Evolutionary conservation across 2,888 invertebrate genomes (phyloP).

Genomic region (Xylota segnis): DNA sequence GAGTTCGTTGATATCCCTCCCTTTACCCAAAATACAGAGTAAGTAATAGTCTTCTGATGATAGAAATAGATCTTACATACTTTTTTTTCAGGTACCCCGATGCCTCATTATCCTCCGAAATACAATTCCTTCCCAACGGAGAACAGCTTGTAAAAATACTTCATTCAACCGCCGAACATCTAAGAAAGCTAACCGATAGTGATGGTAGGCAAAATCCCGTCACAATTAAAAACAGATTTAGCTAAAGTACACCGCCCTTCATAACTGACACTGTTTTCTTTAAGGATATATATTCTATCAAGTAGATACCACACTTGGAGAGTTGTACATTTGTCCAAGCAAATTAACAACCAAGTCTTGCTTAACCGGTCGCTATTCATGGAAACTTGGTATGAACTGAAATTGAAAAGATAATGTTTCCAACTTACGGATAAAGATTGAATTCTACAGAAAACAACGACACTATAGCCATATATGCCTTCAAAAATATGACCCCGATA

Average conservation of each 20-base stretch:
- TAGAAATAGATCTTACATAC: background rate
- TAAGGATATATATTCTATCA: conserved; percentile 35
- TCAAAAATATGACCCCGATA: conserved; percentile 86
- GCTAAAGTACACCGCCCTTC: background rate
- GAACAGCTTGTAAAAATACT: background rate
- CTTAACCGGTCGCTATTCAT: conserved; percentile 3
- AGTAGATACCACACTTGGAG: background rate
- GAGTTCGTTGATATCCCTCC: conserved; percentile 11
- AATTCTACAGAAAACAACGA: conserved; percentile 80
- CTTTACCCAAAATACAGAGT: background rate
- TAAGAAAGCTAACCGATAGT: conserved; percentile 23
- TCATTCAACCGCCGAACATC: conserved; percentile 25
- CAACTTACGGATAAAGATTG: background rate
- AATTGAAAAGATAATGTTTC: background rate
- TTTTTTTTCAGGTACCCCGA: conserved; percentile 2
- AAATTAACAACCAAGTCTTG: background rate
- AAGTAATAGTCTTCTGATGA: background rate
- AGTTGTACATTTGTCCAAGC: conserved; percentile 24
- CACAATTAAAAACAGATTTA: background rate
- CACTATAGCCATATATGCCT: conserved; percentile 87
- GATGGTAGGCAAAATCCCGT: conserved; percentile 19
- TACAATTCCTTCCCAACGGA: conserved; percentile 22
- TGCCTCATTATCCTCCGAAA: background rate
- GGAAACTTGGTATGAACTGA: conserved; percentile 33
- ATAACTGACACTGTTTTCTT: background rate